These are phyloP conservation scores for Ctenopoma kingsleyae DNA, from an alignment of 2,797 vertebrate genomes.

Conservation along the genomic window DNA sequence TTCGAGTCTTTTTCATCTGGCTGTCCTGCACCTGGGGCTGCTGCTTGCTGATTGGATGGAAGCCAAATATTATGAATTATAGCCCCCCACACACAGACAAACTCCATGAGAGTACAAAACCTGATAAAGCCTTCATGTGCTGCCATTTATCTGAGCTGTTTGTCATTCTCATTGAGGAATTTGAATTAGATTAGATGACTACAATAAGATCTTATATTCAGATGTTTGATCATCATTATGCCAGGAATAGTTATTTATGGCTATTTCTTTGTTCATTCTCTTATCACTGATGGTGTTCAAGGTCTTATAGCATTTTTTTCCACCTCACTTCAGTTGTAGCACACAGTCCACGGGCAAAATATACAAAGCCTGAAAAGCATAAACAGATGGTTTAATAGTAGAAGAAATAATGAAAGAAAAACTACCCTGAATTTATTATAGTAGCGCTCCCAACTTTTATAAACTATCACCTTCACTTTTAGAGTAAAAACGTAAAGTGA, in stretches of 20 bases:
- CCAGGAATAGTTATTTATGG: constrained; percentile 19
- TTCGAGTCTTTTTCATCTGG: constrained; percentile 30
- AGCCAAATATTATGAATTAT: constrained; percentile 35
- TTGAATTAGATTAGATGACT: constrained; percentile 25
- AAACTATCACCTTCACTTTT: background rate
- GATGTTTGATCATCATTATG: constrained; percentile 46
- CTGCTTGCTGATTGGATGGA: constrained; percentile 37
- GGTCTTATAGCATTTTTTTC: constrained; percentile 6
- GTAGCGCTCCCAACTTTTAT: background rate
- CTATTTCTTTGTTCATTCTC: constrained; percentile 24
- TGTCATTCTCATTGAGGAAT: constrained; percentile 27
- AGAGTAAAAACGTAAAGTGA: background rate
- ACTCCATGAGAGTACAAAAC: constrained; percentile 9
- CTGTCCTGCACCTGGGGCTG: constrained; percentile 33
- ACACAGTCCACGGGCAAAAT: constrained; percentile 6
- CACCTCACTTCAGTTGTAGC: constrained; percentile 14
- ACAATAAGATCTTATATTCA: constrained; percentile 11
- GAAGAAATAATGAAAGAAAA: background rate
- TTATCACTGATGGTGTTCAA: constrained; percentile 7
- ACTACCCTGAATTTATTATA: background rate
- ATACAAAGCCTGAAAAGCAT: background rate
- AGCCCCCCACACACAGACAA: constrained; percentile 13
- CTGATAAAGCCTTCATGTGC: constrained; percentile 22
- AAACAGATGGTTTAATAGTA: constrained; percentile 9
- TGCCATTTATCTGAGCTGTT: constrained; percentile 22